Evolutionary conservation across 2,113 vertebrate species (phyloP).

Genomic region (Dicaeum eximium): DNA sequence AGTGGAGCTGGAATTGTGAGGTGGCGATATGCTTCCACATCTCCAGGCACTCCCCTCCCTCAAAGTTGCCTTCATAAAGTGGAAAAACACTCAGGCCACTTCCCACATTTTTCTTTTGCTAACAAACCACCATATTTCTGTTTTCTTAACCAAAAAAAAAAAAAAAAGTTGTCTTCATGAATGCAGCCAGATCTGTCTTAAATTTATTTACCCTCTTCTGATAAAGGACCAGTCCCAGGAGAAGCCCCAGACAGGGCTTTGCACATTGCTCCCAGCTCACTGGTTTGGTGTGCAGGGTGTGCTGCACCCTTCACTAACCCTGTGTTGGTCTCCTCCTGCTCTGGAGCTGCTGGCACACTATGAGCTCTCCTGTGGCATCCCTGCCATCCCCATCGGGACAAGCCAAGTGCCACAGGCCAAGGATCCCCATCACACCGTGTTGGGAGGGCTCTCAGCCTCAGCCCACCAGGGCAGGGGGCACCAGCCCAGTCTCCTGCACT

Average conservation of each 20-base stretch:
- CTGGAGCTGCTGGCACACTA: neutral
- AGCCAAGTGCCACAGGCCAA: neutral
- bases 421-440: accelerated
- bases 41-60: neutral
- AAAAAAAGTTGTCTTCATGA: neutral
- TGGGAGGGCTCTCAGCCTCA: neutral
- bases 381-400: neutral
- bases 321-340: neutral
- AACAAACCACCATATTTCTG: neutral
- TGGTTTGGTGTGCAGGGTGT: neutral
- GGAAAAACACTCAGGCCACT: neutral
- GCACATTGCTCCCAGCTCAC: neutral
- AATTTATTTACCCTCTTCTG: neutral
- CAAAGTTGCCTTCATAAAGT: neutral
- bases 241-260: neutral
- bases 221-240: neutral
- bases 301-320: neutral
- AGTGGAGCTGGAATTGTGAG: neutral
- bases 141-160: neutral
- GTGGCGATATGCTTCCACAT: neutral
- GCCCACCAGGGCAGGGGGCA: neutral
- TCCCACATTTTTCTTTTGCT: neutral
- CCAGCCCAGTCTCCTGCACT: neutral
- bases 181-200: neutral
- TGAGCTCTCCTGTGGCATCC: neutral